Evolutionary conservation across 1,140 invertebrate genomes (phyloP), one percentile per base, ranked within the genome.

Genomic region (Heliconius hermathena): DNA sequence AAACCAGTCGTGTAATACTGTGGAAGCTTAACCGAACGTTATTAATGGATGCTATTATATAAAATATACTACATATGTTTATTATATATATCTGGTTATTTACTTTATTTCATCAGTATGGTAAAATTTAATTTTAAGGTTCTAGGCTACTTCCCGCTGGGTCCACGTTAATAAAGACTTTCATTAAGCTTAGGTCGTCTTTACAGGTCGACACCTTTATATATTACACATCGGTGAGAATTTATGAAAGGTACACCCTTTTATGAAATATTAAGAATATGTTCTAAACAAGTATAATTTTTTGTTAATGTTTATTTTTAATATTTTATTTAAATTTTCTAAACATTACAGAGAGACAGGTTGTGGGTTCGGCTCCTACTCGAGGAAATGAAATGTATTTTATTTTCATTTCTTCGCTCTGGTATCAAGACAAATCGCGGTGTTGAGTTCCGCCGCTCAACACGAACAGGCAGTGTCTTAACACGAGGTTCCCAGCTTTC

Each of bases 51-150:
- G 41, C 4, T 46, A 46, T n/a, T n/a, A 11, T 22, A 26, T 60
- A 60, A 26, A 60, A 8, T 22, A 60, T 4, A 46, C 4, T 60
- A 11, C 3, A 60, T 26, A 11, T 3, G n/a, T 60, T 60, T 22
- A 60, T 22, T 71, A 71, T 18, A 71, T 71, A 26, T 29, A 66
- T 29, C 11, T 29, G 26, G 60, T 66, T 66, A 66, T 41, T 72
- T 36, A 71, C 0, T 33, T 36, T 72, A 72, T n/a, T 41, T 20
- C 36, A 72, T 72, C 2, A 66, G 11, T 66, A 38, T 72, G 46
- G 18, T 49, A 72, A 79, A 71, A 75, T 79, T 79, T 79, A 71
- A 79, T 75, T 79, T 75, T 26, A 75, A 79, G 57, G 75, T 71
- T 33, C 46, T 33, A 70, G 46, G 26, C 57, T 52, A 46, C 73